Percentiles rank a stretch among this genome's conserved stretches.
Evolutionary conservation across 1,140 invertebrate species (phyloP).

Genomic region (Zaprionus nigranus): DNA sequence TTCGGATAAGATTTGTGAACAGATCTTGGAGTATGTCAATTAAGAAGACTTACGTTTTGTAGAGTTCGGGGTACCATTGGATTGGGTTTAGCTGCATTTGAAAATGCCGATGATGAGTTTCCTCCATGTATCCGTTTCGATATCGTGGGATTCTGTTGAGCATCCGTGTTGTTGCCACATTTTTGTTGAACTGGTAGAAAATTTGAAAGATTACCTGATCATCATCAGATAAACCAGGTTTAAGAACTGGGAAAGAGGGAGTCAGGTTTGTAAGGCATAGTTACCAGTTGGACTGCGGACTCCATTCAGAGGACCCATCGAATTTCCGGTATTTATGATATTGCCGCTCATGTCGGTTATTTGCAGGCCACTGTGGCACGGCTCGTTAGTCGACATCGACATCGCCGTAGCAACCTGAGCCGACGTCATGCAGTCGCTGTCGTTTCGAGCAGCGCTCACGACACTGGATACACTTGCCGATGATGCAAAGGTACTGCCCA

Average conservation of each 20-base stretch:
- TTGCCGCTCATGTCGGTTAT: constrained; percentile 62
- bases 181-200: constrained; percentile 68
- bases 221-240: neutral
- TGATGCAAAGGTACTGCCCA: constrained; percentile 79
- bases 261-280: neutral
- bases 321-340: constrained; percentile 58
- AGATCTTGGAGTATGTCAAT: neutral
- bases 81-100: constrained; percentile 65
- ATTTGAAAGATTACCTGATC: constrained; percentile 59
- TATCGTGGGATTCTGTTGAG: constrained; percentile 50
- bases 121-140: constrained; percentile 55
- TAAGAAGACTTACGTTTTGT: constrained; percentile 70
- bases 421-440: constrained; percentile 66
- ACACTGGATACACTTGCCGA: constrained; percentile 83
- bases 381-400: constrained; percentile 53
- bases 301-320: constrained; percentile 55
- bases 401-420: constrained; percentile 60
- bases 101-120: constrained; percentile 57
- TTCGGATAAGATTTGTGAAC: neutral
- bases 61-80: constrained; percentile 68
- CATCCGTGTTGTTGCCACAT: constrained; percentile 51
- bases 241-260: neutral
- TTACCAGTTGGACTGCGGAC: constrained; percentile 63
- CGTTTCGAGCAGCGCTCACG: constrained; percentile 72
- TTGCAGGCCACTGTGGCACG: constrained; percentile 50